Conservation (phyloP, 2,113 vertebrate species). For the Xiphophorus couchianus region DNA sequence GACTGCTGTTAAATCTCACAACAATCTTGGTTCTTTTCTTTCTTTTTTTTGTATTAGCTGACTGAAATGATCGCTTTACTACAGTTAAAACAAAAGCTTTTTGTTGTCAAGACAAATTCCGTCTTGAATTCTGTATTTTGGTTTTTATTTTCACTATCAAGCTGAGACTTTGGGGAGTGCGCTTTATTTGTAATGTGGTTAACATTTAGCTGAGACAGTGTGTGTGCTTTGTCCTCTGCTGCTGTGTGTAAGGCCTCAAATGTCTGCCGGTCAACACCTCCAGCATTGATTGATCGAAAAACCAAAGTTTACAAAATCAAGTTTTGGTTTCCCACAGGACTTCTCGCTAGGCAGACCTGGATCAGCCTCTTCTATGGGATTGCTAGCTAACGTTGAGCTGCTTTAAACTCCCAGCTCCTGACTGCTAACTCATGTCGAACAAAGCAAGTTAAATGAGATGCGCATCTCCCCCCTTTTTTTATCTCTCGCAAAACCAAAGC, state of each 20-base stretch:
- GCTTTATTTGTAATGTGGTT: slow-evolving; percentile 4
- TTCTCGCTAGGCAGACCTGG: neutral
- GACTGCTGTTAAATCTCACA: slow-evolving; percentile 8
- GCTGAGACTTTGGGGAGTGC: slow-evolving; percentile 6
- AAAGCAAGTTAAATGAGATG: neutral
- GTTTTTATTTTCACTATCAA: slow-evolving; percentile 3
- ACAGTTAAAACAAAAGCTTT: neutral
- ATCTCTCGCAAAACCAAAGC: slow-evolving; percentile 14
- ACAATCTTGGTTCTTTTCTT: neutral
- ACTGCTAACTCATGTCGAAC: neutral
- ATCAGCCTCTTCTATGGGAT: neutral
- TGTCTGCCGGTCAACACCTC: neutral
- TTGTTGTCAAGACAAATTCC: neutral
- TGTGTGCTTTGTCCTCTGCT: neutral
- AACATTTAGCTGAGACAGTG: neutral
- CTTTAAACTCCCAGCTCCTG: slow-evolving; percentile 6
- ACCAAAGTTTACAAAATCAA: slow-evolving; percentile 35
- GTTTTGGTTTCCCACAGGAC: slow-evolving; percentile 4
- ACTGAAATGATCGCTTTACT: slow-evolving; percentile 28
- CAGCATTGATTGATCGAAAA: slow-evolving; percentile 13
- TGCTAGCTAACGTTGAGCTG: slow-evolving; percentile 19
- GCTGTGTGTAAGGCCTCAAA: neutral
- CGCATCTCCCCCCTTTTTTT: neutral
- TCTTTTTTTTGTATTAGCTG: neutral
- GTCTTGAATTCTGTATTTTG: slow-evolving; percentile 8